Evolutionary conservation across 2,888 invertebrate genomes (phyloP).

Genomic region (Parnassius mnemosyne): DNA sequence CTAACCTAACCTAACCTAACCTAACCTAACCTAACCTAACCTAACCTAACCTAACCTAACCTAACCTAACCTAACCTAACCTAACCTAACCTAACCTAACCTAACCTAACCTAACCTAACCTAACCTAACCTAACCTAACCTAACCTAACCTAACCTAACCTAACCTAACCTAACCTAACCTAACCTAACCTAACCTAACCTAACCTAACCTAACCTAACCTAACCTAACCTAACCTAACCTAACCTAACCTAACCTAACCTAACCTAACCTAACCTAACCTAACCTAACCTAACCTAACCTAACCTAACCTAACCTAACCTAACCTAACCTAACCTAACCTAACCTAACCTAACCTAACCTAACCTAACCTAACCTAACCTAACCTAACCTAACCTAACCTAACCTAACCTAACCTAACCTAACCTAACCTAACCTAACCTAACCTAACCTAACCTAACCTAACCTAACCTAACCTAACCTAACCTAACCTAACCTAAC

Average conservation of each 20-base stretch:
- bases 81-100: constrained; percentile 24
- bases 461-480: constrained; percentile 23
- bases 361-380: constrained; percentile 1
- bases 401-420: constrained; percentile 1
- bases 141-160: constrained; percentile 30
- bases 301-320: constrained; percentile 27
- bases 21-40: constrained; percentile 18
- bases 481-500: constrained; percentile 15
- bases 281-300: constrained; percentile 28
- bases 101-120: constrained; percentile 24
- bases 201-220: constrained; percentile 28
- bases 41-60: constrained; percentile 27
- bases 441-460: constrained; percentile 27
- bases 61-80: constrained; percentile 25
- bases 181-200: constrained; percentile 27
- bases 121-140: constrained; percentile 22
- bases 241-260: constrained; percentile 28
- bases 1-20: constrained; percentile 20
- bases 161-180: constrained; percentile 28
- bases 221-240: constrained; percentile 26
- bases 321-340: constrained; percentile 6
- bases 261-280: constrained; percentile 28
- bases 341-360: constrained; percentile 2
- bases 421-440: constrained; percentile 25
- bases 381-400: constrained; percentile 1